A percentile compares a stretch with the other conserved stretches of the same genome.
phyloP scores from a whole-genome alignment of 2,888 invertebrate genomes.

The Harmothoe impar region DNA sequence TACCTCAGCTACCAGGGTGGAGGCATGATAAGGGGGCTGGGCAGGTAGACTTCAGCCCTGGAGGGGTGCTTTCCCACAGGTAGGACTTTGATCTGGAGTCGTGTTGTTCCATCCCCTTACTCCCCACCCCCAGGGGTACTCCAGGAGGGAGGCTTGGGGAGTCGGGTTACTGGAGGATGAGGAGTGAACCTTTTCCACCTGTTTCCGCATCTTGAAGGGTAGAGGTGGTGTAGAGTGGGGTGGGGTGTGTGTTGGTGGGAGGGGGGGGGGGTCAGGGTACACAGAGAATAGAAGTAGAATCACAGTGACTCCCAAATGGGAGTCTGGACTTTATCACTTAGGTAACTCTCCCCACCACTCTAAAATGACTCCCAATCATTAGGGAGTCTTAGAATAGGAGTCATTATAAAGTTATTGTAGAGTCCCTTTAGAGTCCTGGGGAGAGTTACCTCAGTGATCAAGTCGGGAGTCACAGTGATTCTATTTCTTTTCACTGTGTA shows the following conservation, averaged over 20 bases:
- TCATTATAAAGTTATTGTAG: too few relatives aligned
- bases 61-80: background rate
- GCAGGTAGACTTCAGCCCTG: background rate
- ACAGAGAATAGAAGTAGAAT: too few relatives aligned
- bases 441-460: too few relatives aligned
- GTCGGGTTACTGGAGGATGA: background rate
- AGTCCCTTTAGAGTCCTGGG: too few relatives aligned
- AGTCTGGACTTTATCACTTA: too few relatives aligned
- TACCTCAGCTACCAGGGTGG: background rate
- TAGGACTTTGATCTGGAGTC: background rate
- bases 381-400: too few relatives aligned
- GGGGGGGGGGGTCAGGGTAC: background rate
- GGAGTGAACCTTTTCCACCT: slow-evolving; percentile 9
- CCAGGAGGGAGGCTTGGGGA: background rate
- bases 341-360: too few relatives aligned
- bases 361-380: too few relatives aligned
- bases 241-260: background rate
- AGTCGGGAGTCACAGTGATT: too few relatives aligned
- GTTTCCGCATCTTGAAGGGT: background rate
- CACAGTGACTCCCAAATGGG: too few relatives aligned
- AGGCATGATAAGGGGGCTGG: background rate
- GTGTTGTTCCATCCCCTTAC: background rate
- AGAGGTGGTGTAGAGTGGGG: background rate
- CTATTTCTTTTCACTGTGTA: too few relatives aligned
- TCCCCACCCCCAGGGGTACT: slow-evolving; percentile 3